Evolutionary conservation across 2,113 vertebrate genomes (phyloP).

Genomic region (Cyanoderma ruficeps): DNA sequence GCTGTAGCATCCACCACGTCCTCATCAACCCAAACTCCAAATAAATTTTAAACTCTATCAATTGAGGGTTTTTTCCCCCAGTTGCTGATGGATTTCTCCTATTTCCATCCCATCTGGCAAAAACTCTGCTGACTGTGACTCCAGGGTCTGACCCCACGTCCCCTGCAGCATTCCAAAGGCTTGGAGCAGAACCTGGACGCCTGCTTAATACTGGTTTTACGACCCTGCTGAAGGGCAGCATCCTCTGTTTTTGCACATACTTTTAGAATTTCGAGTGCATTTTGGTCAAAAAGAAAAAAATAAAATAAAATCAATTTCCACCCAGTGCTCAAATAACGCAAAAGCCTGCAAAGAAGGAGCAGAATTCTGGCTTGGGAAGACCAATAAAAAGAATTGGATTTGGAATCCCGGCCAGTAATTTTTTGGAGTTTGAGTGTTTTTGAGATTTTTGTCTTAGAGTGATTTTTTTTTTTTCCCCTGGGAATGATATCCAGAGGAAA

Average conservation of each 20-base stretch:
- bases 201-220: constrained; percentile 28
- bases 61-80: not conserved
- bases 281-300: not conserved
- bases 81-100: not conserved
- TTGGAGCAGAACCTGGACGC: not conserved
- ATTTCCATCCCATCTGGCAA: not conserved
- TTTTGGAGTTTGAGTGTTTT: not conserved
- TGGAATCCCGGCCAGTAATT: not conserved
- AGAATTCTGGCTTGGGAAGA: not conserved
- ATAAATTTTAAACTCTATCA: not conserved
- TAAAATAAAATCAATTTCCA: not conserved
- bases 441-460: not conserved
- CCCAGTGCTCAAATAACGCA: not conserved
- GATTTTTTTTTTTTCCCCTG: not conserved
- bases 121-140: not conserved
- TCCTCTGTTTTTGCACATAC: constrained; percentile 36
- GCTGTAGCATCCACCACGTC: rapidly evolving
- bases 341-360: not conserved
- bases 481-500: not conserved
- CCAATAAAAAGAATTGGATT: constrained; percentile 21
- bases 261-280: not conserved
- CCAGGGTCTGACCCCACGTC: not conserved
- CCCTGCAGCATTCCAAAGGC: constrained; percentile 33
- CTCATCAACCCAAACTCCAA: not conserved
- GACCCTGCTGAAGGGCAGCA: constrained; percentile 10